Evolutionary conservation across 2,888 invertebrate species (phyloP).

Genomic region (Abscondita cerata): DNA sequence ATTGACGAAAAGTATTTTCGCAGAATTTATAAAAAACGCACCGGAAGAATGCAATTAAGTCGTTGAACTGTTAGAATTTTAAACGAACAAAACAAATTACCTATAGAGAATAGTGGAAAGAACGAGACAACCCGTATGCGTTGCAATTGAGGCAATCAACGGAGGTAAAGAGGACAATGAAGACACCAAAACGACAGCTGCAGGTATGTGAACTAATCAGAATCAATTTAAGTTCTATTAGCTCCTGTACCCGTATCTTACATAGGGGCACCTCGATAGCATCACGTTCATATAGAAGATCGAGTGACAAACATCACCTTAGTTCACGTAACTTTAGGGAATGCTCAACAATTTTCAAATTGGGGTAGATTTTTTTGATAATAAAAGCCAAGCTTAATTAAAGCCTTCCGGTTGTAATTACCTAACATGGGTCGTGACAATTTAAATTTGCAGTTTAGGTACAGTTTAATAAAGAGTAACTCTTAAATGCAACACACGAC

Average conservation of each 20-base stretch:
- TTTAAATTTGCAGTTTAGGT: background rate
- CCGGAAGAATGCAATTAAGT: conserved; percentile 1
- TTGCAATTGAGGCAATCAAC: conserved; percentile 51
- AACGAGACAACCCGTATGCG: conserved; percentile 46
- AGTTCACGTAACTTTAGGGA: conserved; percentile 31
- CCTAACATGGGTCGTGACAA: conserved; percentile 15
- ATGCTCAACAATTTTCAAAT: conserved; percentile 17
- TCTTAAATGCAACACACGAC: conserved; percentile 10
- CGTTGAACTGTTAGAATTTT: conserved; percentile 21
- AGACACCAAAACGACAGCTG: conserved; percentile 55
- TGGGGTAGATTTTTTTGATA: conserved; percentile 27
- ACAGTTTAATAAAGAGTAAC: background rate
- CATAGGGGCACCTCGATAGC: conserved; percentile 54
- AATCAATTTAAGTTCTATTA: conserved; percentile 59
- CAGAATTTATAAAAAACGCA: too few species aligned
- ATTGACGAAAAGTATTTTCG: too few species aligned
- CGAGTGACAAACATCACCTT: conserved; percentile 41
- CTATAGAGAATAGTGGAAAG: conserved; percentile 24
- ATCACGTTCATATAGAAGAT: conserved; percentile 34
- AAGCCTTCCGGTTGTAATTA: conserved; percentile 2
- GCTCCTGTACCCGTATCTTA: conserved; percentile 50
- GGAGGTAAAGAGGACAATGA: conserved; percentile 43
- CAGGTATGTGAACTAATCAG: conserved; percentile 60
- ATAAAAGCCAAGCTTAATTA: conserved; percentile 14
- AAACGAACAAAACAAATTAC: conserved; percentile 34